Conservation (phyloP, 2,113 vertebrate species). For the Charina bottae region DNA sequence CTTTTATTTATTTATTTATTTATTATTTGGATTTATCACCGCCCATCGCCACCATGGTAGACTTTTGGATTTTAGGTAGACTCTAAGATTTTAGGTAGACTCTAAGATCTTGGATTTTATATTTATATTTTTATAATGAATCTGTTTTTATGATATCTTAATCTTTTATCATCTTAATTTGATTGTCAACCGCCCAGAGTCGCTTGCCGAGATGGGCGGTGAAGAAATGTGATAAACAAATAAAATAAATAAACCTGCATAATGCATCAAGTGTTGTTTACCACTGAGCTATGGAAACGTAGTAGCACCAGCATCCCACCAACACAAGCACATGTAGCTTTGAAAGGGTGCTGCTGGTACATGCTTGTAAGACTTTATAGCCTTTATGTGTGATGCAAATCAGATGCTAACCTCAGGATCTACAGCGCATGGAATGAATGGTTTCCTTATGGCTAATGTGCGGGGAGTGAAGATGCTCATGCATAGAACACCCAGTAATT, state of each 20-base stretch:
- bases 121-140: no score
- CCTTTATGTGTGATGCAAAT: neutral
- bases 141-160: no score
- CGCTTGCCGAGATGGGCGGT: no score
- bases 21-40: no score
- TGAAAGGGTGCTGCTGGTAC: neutral
- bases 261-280: neutral
- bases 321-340: neutral
- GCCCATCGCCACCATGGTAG: no score
- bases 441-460: fast-evolving
- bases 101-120: no score
- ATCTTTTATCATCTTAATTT: no score
- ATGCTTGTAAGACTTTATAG: neutral
- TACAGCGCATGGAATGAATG: conserved; percentile 5
- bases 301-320: neutral
- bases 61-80: no score
- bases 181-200: no score
- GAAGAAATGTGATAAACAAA: no score
- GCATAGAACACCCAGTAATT: conserved; percentile 17
- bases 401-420: conserved; percentile 11
- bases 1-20: no score
- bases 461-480: fast-evolving
- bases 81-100: no score
- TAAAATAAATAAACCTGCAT: neutral
- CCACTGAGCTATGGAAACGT: neutral